Evolutionary conservation across 2,797 vertebrate genomes (phyloP).

Genomic region (Craterocephalus amniculus): DNA sequence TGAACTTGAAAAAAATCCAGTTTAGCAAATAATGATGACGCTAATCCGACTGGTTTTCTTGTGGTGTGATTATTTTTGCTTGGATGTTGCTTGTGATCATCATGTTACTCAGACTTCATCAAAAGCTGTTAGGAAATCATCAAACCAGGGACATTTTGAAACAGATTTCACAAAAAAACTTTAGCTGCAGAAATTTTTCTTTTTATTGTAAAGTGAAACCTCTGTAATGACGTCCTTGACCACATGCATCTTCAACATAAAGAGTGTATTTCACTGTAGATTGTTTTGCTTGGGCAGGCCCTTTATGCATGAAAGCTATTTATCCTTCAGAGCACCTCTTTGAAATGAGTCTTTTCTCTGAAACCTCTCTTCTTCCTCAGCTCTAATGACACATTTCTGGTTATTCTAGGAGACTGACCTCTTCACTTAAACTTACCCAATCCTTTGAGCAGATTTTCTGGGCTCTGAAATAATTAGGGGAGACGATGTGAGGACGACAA

Average conservation of each 20-base stretch:
- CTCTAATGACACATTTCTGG: conserved; percentile 58
- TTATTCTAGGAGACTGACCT: conserved; percentile 65
- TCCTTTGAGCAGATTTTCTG: conserved; percentile 73
- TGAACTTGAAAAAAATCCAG: too few relatives aligned
- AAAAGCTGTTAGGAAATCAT: neutral
- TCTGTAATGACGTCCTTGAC: neutral
- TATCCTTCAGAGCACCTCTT: conserved; percentile 5
- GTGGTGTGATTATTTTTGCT: neutral
- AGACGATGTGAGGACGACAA: conserved; percentile 78
- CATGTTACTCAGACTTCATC: neutral
- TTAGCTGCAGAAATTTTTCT: neutral
- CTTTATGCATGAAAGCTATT: conserved; percentile 17
- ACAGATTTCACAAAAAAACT: neutral
- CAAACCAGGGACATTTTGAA: neutral
- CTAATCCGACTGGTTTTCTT: neutral
- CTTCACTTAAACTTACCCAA: conserved; percentile 62
- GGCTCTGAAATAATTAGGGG: conserved; percentile 78
- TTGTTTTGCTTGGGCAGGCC: neutral
- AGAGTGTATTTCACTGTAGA: neutral
- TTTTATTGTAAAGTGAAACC: neutral
- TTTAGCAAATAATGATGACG: neutral
- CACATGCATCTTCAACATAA: neutral
- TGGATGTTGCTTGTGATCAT: neutral
- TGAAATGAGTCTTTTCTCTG: conserved; percentile 26
- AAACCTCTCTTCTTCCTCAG: conserved; percentile 36